Conservation (phyloP, 2,797 vertebrate species). For the Sebastes elongatus region DNA sequence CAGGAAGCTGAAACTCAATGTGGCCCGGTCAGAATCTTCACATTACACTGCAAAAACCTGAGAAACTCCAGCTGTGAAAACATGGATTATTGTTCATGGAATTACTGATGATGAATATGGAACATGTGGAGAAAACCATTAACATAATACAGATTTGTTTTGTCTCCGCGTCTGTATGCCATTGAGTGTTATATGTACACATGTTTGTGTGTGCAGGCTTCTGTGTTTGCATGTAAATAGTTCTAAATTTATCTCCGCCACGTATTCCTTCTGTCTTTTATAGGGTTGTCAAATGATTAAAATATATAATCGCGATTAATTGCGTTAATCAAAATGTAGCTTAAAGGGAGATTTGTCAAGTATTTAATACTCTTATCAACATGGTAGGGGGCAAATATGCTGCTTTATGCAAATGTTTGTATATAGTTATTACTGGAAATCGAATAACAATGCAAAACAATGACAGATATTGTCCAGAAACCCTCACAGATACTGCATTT, state of each 20-base stretch:
- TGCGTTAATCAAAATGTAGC: too few relatives aligned
- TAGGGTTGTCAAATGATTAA: too few relatives aligned
- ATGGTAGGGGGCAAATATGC: too few relatives aligned
- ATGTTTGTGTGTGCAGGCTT: neutral
- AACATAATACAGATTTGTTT: neutral
- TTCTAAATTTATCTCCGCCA: neutral
- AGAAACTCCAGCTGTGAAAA: conserved; percentile 15
- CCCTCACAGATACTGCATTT: too few relatives aligned
- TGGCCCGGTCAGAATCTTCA: neutral
- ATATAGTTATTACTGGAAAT: too few relatives aligned
- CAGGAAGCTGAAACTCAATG: neutral
- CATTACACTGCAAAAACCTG: neutral
- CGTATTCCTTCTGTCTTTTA: neutral
- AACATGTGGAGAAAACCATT: neutral
- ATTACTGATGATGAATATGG: conserved; percentile 24
- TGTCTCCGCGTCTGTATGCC: neutral
- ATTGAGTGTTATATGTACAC: neutral
- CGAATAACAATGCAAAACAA: too few relatives aligned
- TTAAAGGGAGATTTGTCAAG: too few relatives aligned
- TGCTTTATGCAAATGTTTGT: too few relatives aligned
- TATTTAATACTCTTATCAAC: too few relatives aligned
- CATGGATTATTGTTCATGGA: neutral
- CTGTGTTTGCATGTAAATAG: neutral
- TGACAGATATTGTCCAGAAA: too few relatives aligned
- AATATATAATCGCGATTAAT: too few relatives aligned